Base-by-base conservation (phyloP, 2,113 vertebrate species). In the Dolichallabes microphthalmus region DNA sequence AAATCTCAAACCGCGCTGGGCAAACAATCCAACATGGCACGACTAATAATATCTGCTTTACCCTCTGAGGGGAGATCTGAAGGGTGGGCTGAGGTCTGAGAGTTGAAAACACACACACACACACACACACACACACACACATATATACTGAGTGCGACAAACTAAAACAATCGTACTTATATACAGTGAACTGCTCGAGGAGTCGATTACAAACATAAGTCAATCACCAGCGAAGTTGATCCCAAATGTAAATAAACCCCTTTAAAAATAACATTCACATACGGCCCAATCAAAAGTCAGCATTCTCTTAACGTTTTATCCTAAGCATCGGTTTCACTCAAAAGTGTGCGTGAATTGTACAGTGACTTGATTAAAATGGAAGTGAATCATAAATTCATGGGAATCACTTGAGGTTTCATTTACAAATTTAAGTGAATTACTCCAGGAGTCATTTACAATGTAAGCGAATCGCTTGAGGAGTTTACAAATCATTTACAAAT, bases 1-100 rank as follows among this genome's bases (percentile, higher is more conserved):
- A 87, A 89, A 74, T 83, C 45, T 81, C 32, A 84, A 71, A 80
- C 86, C 83, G 82, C 82, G 87, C 77, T 86, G 84, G 76, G 85
- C 73, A 82, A 87, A 89, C 57, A 68, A 89, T 91, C 87, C 90
- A 84, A 88, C 50, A 91, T 91, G 86, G 87, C 79, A 88, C 85
- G n/a, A 77, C 88, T 80, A 89, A 91, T 91, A 92, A 93, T 90
- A 92, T 89, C 84, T 85, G 80, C 76, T 85, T 86, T 89, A 91
- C 90, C 88, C 89, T 85, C 71, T 45, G 88, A 90, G 88, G 87
- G 80, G 88, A 80, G 88, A 83, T 85, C n/a, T 53, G 52, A 60
- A 82, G 92, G 90, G 92, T 92, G 92, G 91, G 89, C 89, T 89
- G 69, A 74, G 53, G 75, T 77, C 75, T 77, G 27, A 57, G 52